These are phyloP conservation scores for Rhinolophus ferrumequinum DNA, from an alignment of 2,113 vertebrate genomes.

Conservation along the genomic window DNA sequence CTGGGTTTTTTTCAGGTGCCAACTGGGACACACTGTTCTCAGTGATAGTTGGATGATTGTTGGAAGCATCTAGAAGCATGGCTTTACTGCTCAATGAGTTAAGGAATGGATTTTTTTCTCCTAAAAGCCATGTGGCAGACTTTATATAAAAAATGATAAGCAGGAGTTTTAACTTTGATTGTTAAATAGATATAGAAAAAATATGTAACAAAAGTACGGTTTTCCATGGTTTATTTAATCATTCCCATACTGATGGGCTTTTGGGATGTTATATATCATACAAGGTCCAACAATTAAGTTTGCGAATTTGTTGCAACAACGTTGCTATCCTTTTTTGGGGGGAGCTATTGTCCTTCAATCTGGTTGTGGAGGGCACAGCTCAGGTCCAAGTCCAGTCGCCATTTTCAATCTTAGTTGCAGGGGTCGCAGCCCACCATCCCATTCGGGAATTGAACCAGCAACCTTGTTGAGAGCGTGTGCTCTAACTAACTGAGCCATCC, in stretches of 20 bases:
- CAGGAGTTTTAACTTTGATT: constrained; percentile 41
- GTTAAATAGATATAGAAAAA: constrained; percentile 3
- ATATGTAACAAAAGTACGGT: neutral
- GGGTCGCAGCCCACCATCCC: no score
- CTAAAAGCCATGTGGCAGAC: neutral
- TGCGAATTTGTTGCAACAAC: no score
- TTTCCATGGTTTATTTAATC: constrained; percentile 37
- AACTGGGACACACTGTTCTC: neutral
- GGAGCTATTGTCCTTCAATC: no score
- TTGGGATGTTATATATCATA: neutral
- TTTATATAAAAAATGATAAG: constrained; percentile 11
- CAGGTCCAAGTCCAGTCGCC: no score
- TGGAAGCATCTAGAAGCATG: constrained; percentile 7
- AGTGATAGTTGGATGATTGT: neutral
- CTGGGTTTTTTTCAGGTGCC: neutral
- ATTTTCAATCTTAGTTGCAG: no score
- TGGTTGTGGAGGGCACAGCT: no score
- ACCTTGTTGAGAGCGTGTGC: no score
- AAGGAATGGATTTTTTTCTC: constrained; percentile 27
- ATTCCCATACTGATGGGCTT: neutral
- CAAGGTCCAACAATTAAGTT: no score
- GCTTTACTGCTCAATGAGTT: neutral
- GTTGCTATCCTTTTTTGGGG: no score
- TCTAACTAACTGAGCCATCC: no score
- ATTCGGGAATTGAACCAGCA: no score